A percentile compares a stretch with the other conserved stretches of the same genome.
phyloP scores from a whole-genome alignment of 2,797 vertebrate genomes.

The Spinus olivaceus region DNA sequence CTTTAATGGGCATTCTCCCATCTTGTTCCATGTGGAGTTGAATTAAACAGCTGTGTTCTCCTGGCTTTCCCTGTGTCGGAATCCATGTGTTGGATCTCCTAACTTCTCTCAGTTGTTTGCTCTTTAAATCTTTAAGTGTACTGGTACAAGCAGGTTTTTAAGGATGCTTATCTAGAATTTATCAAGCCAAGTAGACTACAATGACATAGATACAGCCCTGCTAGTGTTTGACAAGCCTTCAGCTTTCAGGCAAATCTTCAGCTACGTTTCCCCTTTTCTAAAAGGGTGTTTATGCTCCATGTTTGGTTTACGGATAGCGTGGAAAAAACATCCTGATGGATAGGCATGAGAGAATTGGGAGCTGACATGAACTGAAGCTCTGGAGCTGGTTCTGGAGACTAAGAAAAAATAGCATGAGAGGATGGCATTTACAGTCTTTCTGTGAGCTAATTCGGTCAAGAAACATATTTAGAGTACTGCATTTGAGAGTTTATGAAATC shows the following conservation, averaged over 20 bases:
- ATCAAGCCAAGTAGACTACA: neutral
- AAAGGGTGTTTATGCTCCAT: neutral
- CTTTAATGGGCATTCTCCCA: neutral
- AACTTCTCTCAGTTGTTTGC: neutral
- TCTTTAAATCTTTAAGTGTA: neutral
- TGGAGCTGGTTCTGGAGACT: neutral
- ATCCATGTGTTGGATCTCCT: neutral
- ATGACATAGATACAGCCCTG: fast-evolving
- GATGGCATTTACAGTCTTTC: neutral
- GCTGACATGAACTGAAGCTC: neutral
- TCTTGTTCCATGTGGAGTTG: neutral
- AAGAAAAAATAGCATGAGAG: neutral
- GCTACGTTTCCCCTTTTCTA: neutral
- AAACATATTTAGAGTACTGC: neutral
- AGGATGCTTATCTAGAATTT: neutral
- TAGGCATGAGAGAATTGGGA: neutral
- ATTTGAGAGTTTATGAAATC: neutral
- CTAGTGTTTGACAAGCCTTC: neutral
- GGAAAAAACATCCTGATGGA: neutral
- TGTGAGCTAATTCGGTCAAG: neutral
- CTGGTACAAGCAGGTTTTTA: neutral
- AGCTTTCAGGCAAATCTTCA: neutral
- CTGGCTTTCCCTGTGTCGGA: neutral
- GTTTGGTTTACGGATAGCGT: fast-evolving
- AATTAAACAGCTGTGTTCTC: neutral